Conservation (phyloP, 2,888 invertebrate genomes). For the Chrysolina oricalcia region DNA sequence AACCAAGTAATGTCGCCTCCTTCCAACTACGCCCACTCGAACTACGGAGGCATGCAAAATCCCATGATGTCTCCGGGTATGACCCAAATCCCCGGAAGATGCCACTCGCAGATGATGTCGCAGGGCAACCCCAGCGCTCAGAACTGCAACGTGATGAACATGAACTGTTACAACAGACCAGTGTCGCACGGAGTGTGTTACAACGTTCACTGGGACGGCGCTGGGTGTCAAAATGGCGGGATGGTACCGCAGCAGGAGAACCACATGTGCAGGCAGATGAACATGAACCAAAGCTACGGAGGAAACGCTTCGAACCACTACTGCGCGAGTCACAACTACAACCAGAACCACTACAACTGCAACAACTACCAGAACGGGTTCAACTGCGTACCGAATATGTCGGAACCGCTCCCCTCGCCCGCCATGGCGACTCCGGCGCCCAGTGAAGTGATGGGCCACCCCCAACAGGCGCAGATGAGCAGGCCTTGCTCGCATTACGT, state of each 20-base stretch:
- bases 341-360: conserved; percentile 60
- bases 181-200: conserved; percentile 62
- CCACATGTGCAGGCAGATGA: conserved; percentile 61
- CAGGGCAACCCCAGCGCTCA: conserved; percentile 40
- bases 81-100: conserved; percentile 63
- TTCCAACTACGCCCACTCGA: conserved; percentile 49
- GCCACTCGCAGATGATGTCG: conserved; percentile 64
- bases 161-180: conserved; percentile 61
- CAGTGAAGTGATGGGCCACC: conserved; percentile 61
- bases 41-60: conserved; percentile 60
- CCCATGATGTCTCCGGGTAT: conserved; percentile 55
- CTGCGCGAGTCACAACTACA: conserved; percentile 60
- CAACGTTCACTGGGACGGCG: conserved; percentile 58
- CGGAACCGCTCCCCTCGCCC: conserved; percentile 67
- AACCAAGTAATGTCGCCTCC: conserved; percentile 60
- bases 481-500: conserved; percentile 65
- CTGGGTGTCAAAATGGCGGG: conserved; percentile 56
- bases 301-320: conserved; percentile 56
- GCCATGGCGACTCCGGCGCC: conserved; percentile 68
- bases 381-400: conserved; percentile 59
- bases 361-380: conserved; percentile 56
- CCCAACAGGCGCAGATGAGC: conserved; percentile 68
- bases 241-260: conserved; percentile 46
- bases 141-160: conserved; percentile 33
- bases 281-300: conserved; percentile 57